These are phyloP conservation scores for Eonycteris spelaea DNA, from an alignment of 2,113 vertebrate species.

Conservation along the genomic window DNA sequence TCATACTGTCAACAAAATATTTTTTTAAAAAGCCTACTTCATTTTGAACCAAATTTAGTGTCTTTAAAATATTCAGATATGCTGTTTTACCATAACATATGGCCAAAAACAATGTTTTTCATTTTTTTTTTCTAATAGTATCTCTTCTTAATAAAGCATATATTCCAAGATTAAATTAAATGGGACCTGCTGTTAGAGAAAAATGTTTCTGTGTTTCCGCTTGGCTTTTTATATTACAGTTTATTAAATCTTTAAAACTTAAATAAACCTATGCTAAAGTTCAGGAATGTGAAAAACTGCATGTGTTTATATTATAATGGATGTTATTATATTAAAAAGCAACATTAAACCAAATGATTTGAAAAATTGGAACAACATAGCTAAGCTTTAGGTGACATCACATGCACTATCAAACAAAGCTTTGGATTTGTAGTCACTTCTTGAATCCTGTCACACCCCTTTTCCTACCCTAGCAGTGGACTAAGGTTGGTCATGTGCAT, in stretches of 20 bases:
- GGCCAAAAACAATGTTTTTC: conserved; percentile 43
- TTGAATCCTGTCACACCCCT: neutral
- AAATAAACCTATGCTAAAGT: conserved; percentile 66
- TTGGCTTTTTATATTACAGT: conserved; percentile 50
- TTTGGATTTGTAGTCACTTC: neutral
- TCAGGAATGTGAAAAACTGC: conserved; percentile 33
- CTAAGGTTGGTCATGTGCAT: neutral
- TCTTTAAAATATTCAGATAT: conserved; percentile 66
- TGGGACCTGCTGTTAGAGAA: conserved; percentile 64
- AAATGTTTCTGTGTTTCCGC: conserved; percentile 53
- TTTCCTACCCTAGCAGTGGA: neutral
- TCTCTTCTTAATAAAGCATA: conserved; percentile 72
- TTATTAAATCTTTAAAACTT: conserved; percentile 71
- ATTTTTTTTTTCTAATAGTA: conserved; percentile 55
- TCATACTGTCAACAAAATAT: conserved; percentile 46
- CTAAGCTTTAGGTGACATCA: neutral
- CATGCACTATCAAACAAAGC: neutral
- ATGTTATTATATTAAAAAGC: conserved; percentile 44
- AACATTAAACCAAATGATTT: conserved; percentile 43
- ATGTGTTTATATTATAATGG: conserved; percentile 34
- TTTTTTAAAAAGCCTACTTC: conserved; percentile 58
- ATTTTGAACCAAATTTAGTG: conserved; percentile 67
- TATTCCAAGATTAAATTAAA: conserved; percentile 71
- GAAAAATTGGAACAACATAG: neutral
- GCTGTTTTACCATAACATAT: conserved; percentile 63